Conservation (phyloP, 1,140 invertebrate genomes). For the Odontomachus brunneus region DNA sequence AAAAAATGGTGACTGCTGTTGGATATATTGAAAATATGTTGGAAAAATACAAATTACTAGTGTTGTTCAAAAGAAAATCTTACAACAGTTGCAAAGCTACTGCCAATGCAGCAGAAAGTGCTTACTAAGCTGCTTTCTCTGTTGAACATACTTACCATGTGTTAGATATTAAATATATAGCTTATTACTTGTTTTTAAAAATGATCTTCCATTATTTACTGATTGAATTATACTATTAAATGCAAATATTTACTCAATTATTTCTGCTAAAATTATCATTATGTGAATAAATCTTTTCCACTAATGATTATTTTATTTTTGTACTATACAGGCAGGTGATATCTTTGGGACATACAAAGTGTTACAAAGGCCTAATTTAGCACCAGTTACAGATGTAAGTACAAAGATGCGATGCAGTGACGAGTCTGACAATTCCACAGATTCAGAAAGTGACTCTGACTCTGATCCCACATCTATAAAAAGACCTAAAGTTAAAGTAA, state of each 20-base stretch:
- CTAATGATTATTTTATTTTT: conserved; percentile 8
- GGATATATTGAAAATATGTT: too few relatives aligned
- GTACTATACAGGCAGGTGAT: conserved; percentile 75
- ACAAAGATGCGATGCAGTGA: conserved; percentile 82
- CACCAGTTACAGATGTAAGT: conserved; percentile 65
- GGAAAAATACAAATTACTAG: too few relatives aligned
- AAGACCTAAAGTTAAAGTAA: conserved; percentile 82
- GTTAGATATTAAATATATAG: too few relatives aligned
- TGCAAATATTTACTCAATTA: background rate
- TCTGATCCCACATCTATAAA: conserved; percentile 78
- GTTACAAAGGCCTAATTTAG: conserved; percentile 78
- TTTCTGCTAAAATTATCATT: background rate
- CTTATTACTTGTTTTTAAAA: too few relatives aligned
- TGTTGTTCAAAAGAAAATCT: too few relatives aligned
- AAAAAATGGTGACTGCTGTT: too few relatives aligned
- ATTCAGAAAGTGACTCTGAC: conserved; percentile 85
- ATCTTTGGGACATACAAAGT: conserved; percentile 81
- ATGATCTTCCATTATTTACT: too few relatives aligned
- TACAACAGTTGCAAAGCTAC: too few relatives aligned
- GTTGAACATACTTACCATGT: too few relatives aligned
- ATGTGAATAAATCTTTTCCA: background rate
- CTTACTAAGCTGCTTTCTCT: too few relatives aligned
- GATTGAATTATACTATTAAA: background rate
- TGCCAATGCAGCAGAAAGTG: too few relatives aligned
- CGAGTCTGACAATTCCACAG: conserved; percentile 81